Evolutionary conservation across 1,140 invertebrate species (phyloP).

Genomic region (Leptopilina clavipes): DNA sequence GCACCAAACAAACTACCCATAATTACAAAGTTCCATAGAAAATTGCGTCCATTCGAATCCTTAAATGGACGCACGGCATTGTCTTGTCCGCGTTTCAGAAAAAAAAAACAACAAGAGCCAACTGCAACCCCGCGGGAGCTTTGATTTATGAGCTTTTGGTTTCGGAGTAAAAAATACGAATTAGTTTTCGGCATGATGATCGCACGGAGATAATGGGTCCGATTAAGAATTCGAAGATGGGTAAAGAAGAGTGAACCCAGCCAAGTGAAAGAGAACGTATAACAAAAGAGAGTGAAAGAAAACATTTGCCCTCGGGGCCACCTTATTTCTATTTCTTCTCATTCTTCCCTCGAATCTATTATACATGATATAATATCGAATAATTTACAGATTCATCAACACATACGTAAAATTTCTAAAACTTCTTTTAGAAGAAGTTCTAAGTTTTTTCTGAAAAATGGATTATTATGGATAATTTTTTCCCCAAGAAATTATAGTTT

Average conservation of each 20-base stretch:
- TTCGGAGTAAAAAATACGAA: slow-evolving; percentile 74
- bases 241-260: slow-evolving; percentile 53
- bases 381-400: not conserved
- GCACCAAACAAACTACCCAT: slow-evolving; percentile 70
- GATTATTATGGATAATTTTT: no score
- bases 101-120: slow-evolving; percentile 42
- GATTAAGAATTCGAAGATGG: slow-evolving; percentile 71
- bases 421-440: no score
- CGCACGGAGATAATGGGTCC: slow-evolving; percentile 73
- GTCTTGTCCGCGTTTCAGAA: slow-evolving; percentile 54
- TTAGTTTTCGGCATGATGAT: slow-evolving; percentile 75
- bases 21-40: slow-evolving; percentile 75
- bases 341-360: not conserved
- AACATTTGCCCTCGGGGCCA: slow-evolving; percentile 27
- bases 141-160: slow-evolving; percentile 75
- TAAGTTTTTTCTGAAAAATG: no score
- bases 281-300: no score
- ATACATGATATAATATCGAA: not conserved
- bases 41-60: slow-evolving; percentile 74
- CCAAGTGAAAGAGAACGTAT: slow-evolving; percentile 46
- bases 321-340: slow-evolving; percentile 6
- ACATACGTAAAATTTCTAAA: no score
- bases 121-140: slow-evolving; percentile 57
- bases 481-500: no score
- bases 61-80: slow-evolving; percentile 69